These are phyloP conservation scores for Adelges cooleyi DNA, from an alignment of 1,140 invertebrate genomes.

Conservation along the genomic window DNA sequence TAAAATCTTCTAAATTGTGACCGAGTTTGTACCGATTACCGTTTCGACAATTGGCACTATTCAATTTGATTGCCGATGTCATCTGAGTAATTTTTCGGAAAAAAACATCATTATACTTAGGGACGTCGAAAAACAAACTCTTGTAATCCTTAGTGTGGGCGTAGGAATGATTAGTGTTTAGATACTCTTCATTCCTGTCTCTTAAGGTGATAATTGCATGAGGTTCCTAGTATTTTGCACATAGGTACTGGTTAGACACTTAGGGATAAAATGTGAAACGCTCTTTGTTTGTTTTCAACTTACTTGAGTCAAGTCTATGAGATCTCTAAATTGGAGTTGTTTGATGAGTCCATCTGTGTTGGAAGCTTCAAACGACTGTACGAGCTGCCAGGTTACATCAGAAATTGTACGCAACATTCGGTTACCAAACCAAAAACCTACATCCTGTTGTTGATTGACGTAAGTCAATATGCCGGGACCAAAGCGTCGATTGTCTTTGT, in stretches of 20 bases:
- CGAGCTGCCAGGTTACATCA: background rate
- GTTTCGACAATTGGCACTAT: too few species aligned
- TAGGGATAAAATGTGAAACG: too few species aligned
- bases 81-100: too few species aligned
- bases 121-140: background rate
- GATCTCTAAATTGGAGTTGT: background rate
- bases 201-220: background rate
- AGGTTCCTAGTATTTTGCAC: too few species aligned
- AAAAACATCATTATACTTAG: too few species aligned
- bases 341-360: background rate
- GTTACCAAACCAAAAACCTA: constrained; percentile 14
- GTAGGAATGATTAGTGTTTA: background rate
- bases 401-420: background rate
- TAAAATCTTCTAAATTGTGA: background rate
- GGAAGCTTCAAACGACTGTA: background rate
- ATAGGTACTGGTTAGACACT: too few species aligned
- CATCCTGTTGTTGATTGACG: constrained; percentile 14
- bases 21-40: background rate
- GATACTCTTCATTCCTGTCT: background rate
- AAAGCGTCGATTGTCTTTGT: constrained; percentile 24
- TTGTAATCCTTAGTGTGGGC: background rate
- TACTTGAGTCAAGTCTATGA: constrained; percentile 19
- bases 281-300: too few species aligned
- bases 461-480: constrained; percentile 19
- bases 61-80: too few species aligned